phyloP scores from a whole-genome alignment of 2,113 vertebrate species.

The Crotophaga sulcirostris region DNA sequence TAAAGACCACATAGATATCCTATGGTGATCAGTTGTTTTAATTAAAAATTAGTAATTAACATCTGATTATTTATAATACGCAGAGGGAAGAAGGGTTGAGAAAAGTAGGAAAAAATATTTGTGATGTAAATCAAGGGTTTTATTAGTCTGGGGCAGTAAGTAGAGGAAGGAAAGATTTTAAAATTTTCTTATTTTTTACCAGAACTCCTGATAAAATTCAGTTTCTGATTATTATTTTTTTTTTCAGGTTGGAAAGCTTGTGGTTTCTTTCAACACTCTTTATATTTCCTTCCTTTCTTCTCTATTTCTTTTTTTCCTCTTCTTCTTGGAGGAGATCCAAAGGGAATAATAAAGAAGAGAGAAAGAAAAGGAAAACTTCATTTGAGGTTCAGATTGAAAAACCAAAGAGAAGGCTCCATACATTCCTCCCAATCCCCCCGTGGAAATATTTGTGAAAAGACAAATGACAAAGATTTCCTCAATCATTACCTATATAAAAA shows the following conservation, averaged over 20 bases:
- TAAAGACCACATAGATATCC: neutral
- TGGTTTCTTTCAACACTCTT: neutral
- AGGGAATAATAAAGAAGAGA: neutral
- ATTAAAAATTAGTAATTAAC: neutral
- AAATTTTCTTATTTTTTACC: neutral
- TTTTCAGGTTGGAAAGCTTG: neutral
- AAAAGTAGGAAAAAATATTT: neutral
- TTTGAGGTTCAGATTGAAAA: neutral
- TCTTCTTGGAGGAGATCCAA: neutral
- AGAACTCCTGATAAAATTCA: neutral
- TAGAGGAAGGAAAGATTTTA: neutral
- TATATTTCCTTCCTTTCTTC: neutral
- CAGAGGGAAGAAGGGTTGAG: neutral
- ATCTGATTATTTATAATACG: neutral
- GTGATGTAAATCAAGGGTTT: neutral
- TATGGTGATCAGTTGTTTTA: neutral
- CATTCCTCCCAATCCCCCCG: no score
- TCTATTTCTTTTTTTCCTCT: neutral
- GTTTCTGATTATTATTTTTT: fast-evolving
- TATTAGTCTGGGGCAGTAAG: neutral
- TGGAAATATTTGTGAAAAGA: neutral
- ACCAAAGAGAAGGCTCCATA: neutral
- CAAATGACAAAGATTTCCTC: neutral
- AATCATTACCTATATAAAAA: neutral
- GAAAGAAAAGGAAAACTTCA: neutral